phyloP scores from a whole-genome alignment of 2,113 vertebrate species.

The Parotia lawesii region DNA sequence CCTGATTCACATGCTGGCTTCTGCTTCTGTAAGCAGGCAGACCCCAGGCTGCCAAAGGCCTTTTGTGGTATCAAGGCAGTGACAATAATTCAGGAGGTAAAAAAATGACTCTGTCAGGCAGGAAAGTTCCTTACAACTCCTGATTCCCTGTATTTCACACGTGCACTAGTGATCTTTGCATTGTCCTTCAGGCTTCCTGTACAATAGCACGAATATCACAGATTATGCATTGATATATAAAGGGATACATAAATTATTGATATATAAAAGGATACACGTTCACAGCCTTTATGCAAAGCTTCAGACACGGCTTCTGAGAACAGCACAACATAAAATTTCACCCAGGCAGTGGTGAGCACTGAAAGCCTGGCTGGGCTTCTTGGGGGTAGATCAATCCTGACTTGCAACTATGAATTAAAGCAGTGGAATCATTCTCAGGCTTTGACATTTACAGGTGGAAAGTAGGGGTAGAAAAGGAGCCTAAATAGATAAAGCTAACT shows the following conservation, averaged over 20 bases:
- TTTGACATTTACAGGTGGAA: background rate
- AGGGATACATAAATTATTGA: background rate
- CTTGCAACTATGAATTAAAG: background rate
- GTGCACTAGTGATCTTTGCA: background rate
- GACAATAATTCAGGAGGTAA: conserved; percentile 8
- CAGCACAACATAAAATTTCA: background rate
- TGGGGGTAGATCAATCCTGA: background rate
- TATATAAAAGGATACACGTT: background rate
- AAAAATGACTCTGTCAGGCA: background rate
- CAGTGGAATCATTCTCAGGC: background rate
- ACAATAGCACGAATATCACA: background rate
- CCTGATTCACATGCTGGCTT: background rate
- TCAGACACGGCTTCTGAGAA: background rate
- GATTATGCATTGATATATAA: background rate
- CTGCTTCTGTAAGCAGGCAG: conserved; percentile 6
- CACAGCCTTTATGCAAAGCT: background rate
- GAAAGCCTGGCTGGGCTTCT: background rate
- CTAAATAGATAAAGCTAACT: background rate
- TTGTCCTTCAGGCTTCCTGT: background rate
- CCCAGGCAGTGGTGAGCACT: background rate
- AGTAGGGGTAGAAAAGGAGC: background rate
- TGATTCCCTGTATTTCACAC: background rate
- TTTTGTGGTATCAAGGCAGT: background rate
- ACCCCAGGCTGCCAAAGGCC: background rate
- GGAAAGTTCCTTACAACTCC: background rate